These are phyloP conservation scores for Monochamus saltuarius DNA, from an alignment of 1,140 invertebrate genomes.

Conservation along the genomic window DNA sequence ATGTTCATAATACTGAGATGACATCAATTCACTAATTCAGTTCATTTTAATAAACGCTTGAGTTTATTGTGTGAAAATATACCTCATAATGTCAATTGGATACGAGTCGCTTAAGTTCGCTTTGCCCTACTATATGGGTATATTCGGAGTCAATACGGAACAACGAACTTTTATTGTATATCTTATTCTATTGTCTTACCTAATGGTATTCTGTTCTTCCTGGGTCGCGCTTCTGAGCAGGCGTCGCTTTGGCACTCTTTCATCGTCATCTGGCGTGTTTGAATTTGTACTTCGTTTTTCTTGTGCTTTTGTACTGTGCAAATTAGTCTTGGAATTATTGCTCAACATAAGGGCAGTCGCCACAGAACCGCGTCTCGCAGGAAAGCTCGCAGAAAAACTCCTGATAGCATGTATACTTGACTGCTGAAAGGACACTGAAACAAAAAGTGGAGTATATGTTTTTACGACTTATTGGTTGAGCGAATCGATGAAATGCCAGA, in stretches of 20 bases:
- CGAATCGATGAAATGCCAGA: too few species aligned
- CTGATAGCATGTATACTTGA: constrained; percentile 49
- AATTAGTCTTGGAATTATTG: constrained; percentile 7
- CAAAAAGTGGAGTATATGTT: constrained; percentile 3
- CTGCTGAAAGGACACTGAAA: constrained; percentile 51
- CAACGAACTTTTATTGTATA: background rate
- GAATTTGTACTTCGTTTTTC: constrained; percentile 42
- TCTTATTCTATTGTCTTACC: constrained; percentile 1
- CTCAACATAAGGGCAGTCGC: constrained; percentile 29
- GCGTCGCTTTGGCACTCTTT: constrained; percentile 41
- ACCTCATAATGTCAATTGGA: too few species aligned
- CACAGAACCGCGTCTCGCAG: constrained; percentile 41
- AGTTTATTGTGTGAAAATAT: too few species aligned
- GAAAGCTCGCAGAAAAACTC: constrained; percentile 51
- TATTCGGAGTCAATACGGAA: too few species aligned
- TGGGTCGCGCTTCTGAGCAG: constrained; percentile 31
- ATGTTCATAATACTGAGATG: too few species aligned
- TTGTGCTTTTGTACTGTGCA: constrained; percentile 29
- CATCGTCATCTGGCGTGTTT: constrained; percentile 29
- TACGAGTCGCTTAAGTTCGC: too few species aligned
- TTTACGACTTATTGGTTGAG: too few species aligned
- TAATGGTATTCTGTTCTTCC: constrained; percentile 19
- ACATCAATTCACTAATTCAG: too few species aligned
- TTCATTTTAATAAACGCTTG: too few species aligned
- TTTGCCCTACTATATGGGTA: too few species aligned